phyloP scores from a whole-genome alignment of 37 sponge, comb jelly and placozoan genomes.

The Chondrilla cf. caribensis region DNA sequence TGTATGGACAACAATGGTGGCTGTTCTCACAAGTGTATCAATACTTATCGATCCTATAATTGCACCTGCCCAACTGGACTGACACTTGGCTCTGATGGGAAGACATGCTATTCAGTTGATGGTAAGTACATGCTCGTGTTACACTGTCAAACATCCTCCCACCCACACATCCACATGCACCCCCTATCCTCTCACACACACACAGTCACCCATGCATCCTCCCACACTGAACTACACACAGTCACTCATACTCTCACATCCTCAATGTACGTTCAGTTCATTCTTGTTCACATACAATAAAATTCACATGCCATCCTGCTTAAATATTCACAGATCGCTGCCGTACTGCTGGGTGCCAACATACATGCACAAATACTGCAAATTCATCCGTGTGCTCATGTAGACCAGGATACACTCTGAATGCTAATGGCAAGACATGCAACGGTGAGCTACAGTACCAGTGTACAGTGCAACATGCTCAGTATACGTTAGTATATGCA shows the following conservation, averaged over 20 bases:
- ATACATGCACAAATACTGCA: too few species aligned
- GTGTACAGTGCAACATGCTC: too few species aligned
- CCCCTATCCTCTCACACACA: too few species aligned
- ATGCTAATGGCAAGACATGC: too few species aligned
- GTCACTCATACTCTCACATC: not conserved
- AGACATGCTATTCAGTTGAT: not conserved
- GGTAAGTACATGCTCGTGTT: not conserved
- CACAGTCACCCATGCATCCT: not conserved
- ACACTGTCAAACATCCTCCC: not conserved
- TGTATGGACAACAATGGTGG: constrained; percentile 5
- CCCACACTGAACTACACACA: not conserved
- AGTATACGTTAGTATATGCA: too few species aligned
- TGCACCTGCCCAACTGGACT: constrained; percentile 21
- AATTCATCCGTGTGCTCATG: too few species aligned
- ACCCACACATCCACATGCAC: not conserved
- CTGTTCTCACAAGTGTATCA: constrained; percentile 16
- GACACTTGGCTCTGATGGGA: not conserved
- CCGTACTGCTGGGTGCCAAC: too few species aligned
- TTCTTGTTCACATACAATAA: too few species aligned
- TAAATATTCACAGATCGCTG: not conserved
- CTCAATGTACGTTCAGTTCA: too few species aligned
- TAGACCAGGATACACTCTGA: too few species aligned
- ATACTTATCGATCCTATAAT: constrained; percentile 11
- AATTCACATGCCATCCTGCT: too few species aligned
- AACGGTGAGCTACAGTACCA: too few species aligned